Base-by-base conservation (phyloP, 1,140 invertebrate genomes). In the Caenorhabditis brenneri region DNA sequence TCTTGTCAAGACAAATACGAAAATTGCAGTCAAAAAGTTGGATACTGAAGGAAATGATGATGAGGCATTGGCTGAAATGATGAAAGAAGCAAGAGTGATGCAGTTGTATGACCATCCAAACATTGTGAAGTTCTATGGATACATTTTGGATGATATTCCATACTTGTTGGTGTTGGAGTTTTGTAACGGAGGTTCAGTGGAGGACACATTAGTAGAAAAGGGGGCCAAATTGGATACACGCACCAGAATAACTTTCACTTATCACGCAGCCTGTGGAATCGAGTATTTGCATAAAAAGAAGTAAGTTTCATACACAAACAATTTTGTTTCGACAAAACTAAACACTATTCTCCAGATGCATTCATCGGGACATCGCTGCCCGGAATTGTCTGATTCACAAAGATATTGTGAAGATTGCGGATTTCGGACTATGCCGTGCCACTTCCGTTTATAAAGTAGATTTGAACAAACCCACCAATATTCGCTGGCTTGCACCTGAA, bases 61-160 rank as follows among this genome's bases (percentile, higher is more conserved):
- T n/a, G 86, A 88, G 42, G 80, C 51, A 12, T 85, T 88, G 5
- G 60, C 78, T n/a, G 88, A 88, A 27, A 88, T 88, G 88, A 89
- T 89, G 84, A 88, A 88, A 33, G 88, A 88, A 51, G 88, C 88
- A 4, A 84, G 88, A 27, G 88, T 88, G 4, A 88, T 88, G 88
- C 88, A 89, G 29, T n/a, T n/a, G n/a, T n/a, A n/a, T n/a, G n/a
- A n/a, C n/a, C n/a, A n/a, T n/a, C n/a, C n/a, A n/a, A n/a, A n/a
- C n/a, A n/a, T n/a, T n/a, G n/a, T n/a, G n/a, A n/a, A n/a, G n/a
- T n/a, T n/a, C n/a, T n/a, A n/a, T 36, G 88, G 88, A 29, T 88
- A 88, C 53, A 86, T 88, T 53, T 84, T 88, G 65, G 87, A 89
- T 42, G 60, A 83, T 27, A 84, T 81, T 15, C 88, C 88, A 10